Conservation (phyloP, 2,888 invertebrate species). For the Drosophila neutralis region DNA sequence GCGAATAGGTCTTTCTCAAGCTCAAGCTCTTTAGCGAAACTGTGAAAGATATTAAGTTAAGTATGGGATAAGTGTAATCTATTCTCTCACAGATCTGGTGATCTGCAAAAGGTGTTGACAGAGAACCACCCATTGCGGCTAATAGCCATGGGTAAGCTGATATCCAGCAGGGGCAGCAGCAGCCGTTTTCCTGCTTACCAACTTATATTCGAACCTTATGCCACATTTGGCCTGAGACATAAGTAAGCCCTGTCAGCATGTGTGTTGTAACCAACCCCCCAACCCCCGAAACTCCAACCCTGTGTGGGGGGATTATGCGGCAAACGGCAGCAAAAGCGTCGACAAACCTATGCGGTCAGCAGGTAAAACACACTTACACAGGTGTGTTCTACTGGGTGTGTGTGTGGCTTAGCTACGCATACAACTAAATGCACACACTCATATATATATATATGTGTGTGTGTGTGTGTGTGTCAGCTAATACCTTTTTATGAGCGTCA, state of each 20-base stretch:
- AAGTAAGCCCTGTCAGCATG: conserved; percentile 77
- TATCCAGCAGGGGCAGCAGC: conserved; percentile 35
- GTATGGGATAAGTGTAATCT: conserved; percentile 11
- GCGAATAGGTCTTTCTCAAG: not conserved
- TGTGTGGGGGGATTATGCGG: conserved; percentile 71
- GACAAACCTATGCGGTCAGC: conserved; percentile 71
- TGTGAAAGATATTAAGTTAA: not conserved
- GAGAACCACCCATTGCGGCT: conserved; percentile 11
- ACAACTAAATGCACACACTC: conserved; percentile 52
- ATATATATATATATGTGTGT: conserved; percentile 28
- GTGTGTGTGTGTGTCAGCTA: conserved; percentile 57
- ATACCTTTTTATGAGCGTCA: conserved; percentile 79
- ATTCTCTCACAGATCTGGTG: conserved; percentile 16
- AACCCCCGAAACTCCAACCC: not conserved
- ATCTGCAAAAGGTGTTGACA: conserved; percentile 22
- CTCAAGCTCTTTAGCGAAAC: not conserved
- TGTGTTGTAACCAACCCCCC: conserved; percentile 35
- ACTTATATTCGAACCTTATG: conserved; percentile 79
- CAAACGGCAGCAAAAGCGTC: conserved; percentile 52
- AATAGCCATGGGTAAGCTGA: conserved; percentile 38
- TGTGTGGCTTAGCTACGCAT: conserved; percentile 50
- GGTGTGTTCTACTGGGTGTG: conserved; percentile 41
- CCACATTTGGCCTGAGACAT: conserved; percentile 60
- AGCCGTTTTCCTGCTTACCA: conserved; percentile 41
- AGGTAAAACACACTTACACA: conserved; percentile 29